Conservation (phyloP, 2,113 vertebrate genomes). For the Corythornis cristatus region DNA sequence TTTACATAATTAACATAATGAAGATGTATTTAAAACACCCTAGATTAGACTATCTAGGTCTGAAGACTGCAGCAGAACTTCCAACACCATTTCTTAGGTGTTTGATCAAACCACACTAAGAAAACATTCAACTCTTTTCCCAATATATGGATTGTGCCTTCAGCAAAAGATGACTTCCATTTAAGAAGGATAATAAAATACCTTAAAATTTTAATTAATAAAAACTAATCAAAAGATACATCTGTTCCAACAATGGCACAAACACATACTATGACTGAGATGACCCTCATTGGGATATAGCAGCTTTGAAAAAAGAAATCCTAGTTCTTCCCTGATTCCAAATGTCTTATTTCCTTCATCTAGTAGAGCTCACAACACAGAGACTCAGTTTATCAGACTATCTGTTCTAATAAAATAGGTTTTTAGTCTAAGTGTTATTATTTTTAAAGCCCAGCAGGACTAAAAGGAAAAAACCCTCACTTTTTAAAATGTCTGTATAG, state of each 20-base stretch:
- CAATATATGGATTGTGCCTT: background rate
- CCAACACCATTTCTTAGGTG: background rate
- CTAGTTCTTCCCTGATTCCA: background rate
- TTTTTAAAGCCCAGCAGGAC: background rate
- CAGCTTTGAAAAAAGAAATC: background rate
- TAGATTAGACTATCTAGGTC: background rate
- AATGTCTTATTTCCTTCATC: background rate
- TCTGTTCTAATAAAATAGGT: background rate
- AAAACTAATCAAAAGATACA: background rate
- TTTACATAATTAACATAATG: background rate
- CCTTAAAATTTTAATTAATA: background rate
- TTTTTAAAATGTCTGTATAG: background rate
- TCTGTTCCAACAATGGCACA: background rate
- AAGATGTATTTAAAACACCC: background rate
- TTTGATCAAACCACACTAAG: background rate
- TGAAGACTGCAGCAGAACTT: background rate
- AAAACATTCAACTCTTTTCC: background rate
- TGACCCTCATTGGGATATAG: background rate
- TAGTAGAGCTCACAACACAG: background rate
- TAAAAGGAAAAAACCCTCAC: fast-evolving
- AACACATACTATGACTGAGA: background rate
- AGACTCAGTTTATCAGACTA: background rate
- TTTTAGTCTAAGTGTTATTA: background rate
- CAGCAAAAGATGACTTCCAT: background rate
- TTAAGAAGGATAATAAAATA: background rate